Evolutionary conservation across 2,113 vertebrate species (phyloP).

Genomic region (Centrocercus urophasianus): DNA sequence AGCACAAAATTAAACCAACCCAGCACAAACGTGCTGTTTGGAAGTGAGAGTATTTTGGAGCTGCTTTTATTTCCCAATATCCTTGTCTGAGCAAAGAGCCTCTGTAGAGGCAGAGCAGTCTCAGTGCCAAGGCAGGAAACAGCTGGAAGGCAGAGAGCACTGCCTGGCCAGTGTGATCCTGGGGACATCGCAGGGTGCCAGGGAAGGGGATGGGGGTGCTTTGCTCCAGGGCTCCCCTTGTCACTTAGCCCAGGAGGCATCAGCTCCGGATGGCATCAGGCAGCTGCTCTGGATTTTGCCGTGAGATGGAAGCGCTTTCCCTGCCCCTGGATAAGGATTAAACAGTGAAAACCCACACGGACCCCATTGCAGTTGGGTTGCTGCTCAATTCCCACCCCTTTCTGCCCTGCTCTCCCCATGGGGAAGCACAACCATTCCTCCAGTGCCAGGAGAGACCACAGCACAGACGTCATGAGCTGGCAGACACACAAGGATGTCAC

Average conservation of each 20-base stretch:
- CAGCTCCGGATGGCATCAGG: background rate
- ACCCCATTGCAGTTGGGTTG: fast-evolving
- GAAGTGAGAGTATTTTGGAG: background rate
- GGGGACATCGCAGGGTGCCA: fast-evolving
- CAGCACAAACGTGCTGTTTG: fast-evolving
- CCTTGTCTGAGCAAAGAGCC: background rate
- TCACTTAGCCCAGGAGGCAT: fast-evolving
- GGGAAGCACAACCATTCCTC: background rate
- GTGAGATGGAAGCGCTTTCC: background rate
- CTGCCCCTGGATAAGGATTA: background rate
- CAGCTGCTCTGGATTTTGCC: background rate
- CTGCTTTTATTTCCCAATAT: background rate
- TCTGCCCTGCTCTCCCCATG: fast-evolving
- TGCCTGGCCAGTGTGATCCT: fast-evolving
- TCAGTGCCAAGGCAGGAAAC: fast-evolving
- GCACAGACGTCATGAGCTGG: background rate
- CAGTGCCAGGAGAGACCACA: background rate
- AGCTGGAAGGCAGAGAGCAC: background rate
- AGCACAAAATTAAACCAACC: background rate
- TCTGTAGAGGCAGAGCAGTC: background rate
- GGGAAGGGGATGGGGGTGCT: background rate
- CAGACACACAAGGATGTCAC: slow-evolving; percentile 52
- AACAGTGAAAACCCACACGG: fast-evolving
- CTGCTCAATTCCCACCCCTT: background rate
- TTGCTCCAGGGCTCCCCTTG: background rate